Percentiles rank a stretch among this genome's conserved stretches.
Conservation (phyloP, 2,797 vertebrate species). For the Forpus xanthops region DNA sequence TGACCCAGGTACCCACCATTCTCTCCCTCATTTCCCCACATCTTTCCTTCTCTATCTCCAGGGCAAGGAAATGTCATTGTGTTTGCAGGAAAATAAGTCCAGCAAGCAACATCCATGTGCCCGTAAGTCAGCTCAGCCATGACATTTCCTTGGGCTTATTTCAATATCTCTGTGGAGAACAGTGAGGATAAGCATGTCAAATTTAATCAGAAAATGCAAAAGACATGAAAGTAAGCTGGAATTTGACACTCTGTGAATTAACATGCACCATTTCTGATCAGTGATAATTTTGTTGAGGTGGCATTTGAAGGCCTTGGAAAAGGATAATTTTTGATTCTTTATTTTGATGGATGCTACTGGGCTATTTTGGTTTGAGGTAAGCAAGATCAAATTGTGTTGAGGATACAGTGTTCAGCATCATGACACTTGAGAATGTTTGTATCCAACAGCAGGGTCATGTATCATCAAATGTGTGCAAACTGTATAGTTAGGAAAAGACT, state of each 20-base stretch:
- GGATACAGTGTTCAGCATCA: background rate
- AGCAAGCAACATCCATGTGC: background rate
- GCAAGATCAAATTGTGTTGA: background rate
- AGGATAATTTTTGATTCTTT: background rate
- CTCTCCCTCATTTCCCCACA: background rate
- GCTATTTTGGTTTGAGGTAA: background rate
- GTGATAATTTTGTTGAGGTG: background rate
- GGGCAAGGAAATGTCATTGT: background rate
- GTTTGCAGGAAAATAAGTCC: background rate
- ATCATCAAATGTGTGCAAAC: background rate
- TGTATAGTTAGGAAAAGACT: background rate
- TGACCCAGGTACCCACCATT: rapidly evolving
- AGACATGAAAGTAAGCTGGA: background rate
- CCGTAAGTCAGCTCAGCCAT: background rate
- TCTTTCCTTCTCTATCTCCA: background rate
- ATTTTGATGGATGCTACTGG: background rate
- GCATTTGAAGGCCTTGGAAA: background rate
- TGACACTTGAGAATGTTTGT: background rate
- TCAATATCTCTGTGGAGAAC: background rate
- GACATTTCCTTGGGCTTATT: background rate
- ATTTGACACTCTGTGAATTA: background rate
- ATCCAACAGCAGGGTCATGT: background rate
- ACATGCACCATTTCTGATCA: background rate
- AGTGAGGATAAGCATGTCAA: background rate
- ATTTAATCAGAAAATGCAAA: background rate